Evolutionary conservation across 2,113 vertebrate genomes (phyloP), one percentile per base, ranked within the genome.

Genomic region (Prochilodus magdalenae): DNA sequence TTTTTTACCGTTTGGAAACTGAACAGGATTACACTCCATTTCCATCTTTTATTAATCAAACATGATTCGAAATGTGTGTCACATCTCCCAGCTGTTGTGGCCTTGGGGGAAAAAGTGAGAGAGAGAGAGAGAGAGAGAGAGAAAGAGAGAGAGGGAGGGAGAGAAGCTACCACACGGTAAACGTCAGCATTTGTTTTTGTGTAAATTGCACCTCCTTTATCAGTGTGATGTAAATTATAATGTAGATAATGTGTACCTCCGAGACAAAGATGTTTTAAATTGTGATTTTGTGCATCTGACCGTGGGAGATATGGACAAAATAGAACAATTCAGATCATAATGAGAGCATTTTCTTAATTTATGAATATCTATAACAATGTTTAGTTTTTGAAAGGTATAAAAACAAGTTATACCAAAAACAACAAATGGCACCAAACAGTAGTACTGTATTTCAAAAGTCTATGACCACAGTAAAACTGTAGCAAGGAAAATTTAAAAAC

Each of bases 11-110:
- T 65, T 82, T 83, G 79, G 84, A 88, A 79, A 86, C 82, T 88
- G 85, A 83, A 71, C 77, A 87, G 88, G 87, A 91, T 93, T 91
- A 88, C 86, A 90, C 84, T 89, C 88, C 1, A 49, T 92, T 92
- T 91, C 86, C 84, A 89, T 94, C 85, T 92, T 93, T 93, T 93
- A 93, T 93, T 93, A 93, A 93, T 94, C 91, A 94, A 91, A 92
- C 89, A 91, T 80, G 82, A 89, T 91, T 92, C 91, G 86, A 92
- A 92, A 90, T 90, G 88, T 89, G 87, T 89, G 86, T 86, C 88
- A 92, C 86, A 90, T 89, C 90, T 91, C 89, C 90, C 89, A 89
- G 89, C 89, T 89, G 90, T 81, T 84, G 40, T 90, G 91, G 89
- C 90, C 91, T 83, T 75, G 85, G 89, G 89, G 26, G 14, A n/a